Base-by-base conservation (phyloP, 2,888 invertebrate genomes). In the Acleris cristana region DNA sequence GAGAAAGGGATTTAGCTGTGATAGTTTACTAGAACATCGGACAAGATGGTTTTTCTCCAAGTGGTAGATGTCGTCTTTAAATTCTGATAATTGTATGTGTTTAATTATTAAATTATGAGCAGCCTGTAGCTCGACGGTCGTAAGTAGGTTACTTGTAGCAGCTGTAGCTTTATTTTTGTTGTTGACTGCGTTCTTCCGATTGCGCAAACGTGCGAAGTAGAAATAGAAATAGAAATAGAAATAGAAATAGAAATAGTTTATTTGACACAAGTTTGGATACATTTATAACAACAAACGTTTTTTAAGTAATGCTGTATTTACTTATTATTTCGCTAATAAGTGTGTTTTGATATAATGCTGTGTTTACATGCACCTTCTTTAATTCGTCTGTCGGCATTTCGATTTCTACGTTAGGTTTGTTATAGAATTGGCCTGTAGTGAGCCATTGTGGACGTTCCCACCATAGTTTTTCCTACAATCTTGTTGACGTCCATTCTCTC, bases 401-500 rank as follows among this genome's bases (percentile, higher is more conserved):
- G 14, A 49, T 26, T 54, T 70, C 65, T 48, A 60, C 30, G 18
- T 21, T 21, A 10, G 49, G 49, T 51, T 18, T 10, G 7, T 21
- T 19, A 19, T 69, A n/a, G 12, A 19, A 14, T 60, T 53, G 40
- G 18, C 51, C n/a, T 44, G 54, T 16, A 60, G n/a, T 23, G 14
- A 70, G 34, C 69, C 70, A 71, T 1, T 26, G 1, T 3, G 73
- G 73, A n/a, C 74, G 74, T 8, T 67, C 21, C 71, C 72, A 75
- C 73, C 74, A 75, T 16, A 75, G n/a, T 45, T 1, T 73, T 69
- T 0, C 69, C 10, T 14, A 12, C 34, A 40, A 71, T 23, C 48
- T 70, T 10, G 52, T 10, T 2, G 62, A 23, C 3, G 59, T 54
- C 3, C 71, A 7, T 0, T 72, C 72, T 12, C 72, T 61, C 21